Evolutionary conservation across 2,113 vertebrate genomes (phyloP).

Genomic region (Hippocampus barbouri): DNA sequence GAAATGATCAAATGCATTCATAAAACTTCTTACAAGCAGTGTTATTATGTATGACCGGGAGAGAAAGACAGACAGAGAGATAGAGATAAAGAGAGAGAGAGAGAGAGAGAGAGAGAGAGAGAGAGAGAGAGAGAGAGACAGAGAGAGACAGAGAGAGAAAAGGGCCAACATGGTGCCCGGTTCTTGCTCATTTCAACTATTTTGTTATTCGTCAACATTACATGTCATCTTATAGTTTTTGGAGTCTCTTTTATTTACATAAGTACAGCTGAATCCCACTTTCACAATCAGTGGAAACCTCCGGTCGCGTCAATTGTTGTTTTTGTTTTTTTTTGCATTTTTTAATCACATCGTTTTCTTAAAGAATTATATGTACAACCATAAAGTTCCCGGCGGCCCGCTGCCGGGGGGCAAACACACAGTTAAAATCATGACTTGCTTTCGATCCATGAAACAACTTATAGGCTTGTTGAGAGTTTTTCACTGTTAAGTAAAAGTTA

Average conservation of each 20-base stretch:
- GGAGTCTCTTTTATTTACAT: constrained; percentile 74
- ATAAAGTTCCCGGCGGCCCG: constrained; percentile 74
- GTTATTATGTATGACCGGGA: constrained; percentile 55
- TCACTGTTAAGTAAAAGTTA: constrained; percentile 68
- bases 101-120: too few relatives aligned
- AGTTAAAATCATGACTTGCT: constrained; percentile 66
- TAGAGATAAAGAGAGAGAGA: not conserved
- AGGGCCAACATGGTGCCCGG: constrained; percentile 7
- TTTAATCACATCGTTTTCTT: constrained; percentile 70
- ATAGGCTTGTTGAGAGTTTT: constrained; percentile 59
- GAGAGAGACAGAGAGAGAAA: constrained; percentile 2
- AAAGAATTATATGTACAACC: constrained; percentile 81
- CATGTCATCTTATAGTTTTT: constrained; percentile 71
- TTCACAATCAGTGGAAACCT: constrained; percentile 59
- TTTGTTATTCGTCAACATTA: constrained; percentile 48
- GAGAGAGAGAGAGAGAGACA: constrained; percentile 30
- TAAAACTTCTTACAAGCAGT: constrained; percentile 75
- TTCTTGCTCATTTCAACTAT: constrained; percentile 39
- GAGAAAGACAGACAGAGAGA: constrained; percentile 24
- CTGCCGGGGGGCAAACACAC: constrained; percentile 68
- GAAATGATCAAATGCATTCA: constrained; percentile 76
- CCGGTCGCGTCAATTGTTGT: constrained; percentile 26
- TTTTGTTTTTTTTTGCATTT: not conserved
- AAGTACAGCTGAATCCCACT: constrained; percentile 67
- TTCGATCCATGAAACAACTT: constrained; percentile 63